Conservation (phyloP, 2,888 invertebrate species). For the Bimastos eiseni region DNA sequence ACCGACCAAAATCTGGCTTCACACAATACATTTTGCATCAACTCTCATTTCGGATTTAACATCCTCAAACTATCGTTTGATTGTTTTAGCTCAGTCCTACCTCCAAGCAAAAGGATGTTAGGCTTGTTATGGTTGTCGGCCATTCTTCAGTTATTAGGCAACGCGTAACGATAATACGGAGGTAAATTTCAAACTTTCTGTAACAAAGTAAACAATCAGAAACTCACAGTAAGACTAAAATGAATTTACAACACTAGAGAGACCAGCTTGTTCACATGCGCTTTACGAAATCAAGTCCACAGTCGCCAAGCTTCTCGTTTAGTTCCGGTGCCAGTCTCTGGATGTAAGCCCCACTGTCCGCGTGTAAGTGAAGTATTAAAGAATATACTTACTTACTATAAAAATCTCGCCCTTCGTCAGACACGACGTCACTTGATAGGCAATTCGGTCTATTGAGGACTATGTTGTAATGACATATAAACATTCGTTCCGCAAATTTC, state of each 20-base stretch:
- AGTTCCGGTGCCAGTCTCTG: no score
- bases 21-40: neutral
- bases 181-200: neutral
- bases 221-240: neutral
- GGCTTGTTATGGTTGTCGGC: slow-evolving; percentile 16
- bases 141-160: neutral
- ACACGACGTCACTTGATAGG: neutral
- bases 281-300: no score
- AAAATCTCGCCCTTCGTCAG: neutral
- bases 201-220: neutral
- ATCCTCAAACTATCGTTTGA: neutral
- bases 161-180: neutral
- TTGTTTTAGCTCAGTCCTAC: neutral
- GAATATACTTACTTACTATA: no score
- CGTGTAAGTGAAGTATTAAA: no score
- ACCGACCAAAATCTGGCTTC: no score
- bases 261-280: no score
- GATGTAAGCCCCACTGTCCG: no score
- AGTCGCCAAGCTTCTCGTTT: no score
- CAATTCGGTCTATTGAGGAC: neutral
- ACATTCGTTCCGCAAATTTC: neutral
- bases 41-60: neutral
- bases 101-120: slow-evolving; percentile 18
- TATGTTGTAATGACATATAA: neutral
- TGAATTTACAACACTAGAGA: no score